Evolutionary conservation across 2,797 vertebrate genomes (phyloP).

Genomic region (Mus caroli): DNA sequence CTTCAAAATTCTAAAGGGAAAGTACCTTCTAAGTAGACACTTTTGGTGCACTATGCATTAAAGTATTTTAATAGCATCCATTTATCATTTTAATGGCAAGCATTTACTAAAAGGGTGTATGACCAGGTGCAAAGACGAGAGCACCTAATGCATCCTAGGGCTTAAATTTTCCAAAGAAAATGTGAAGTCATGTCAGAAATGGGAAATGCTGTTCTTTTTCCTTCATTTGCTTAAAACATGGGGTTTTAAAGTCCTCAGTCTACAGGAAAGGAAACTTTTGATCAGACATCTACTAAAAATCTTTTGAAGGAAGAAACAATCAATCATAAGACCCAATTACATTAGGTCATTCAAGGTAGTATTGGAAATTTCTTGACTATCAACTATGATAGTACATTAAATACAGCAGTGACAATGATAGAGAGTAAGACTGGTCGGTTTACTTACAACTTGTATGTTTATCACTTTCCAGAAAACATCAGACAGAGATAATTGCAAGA

Average conservation of each 20-base stretch:
- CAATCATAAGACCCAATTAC: slow-evolving; percentile 1
- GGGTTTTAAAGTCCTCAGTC: slow-evolving; percentile 36
- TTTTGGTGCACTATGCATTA: slow-evolving; percentile 76
- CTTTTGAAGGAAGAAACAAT: background rate
- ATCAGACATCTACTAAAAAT: background rate
- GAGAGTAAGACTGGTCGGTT: background rate
- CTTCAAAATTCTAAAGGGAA: slow-evolving; percentile 82
- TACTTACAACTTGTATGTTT: background rate
- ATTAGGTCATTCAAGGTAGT: background rate
- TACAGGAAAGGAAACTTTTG: background rate
- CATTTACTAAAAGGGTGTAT: slow-evolving; percentile 76
- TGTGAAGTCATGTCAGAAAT: slow-evolving; percentile 69
- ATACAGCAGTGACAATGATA: background rate
- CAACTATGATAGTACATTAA: background rate
- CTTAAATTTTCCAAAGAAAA: slow-evolving; percentile 76
- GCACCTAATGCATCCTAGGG: slow-evolving; percentile 66
- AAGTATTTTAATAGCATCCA: slow-evolving; percentile 79
- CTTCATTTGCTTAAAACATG: slow-evolving; percentile 32
- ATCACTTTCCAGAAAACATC: background rate
- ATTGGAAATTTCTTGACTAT: background rate
- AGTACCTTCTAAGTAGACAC: slow-evolving; percentile 69
- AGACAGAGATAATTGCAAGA: background rate
- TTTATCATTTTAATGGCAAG: slow-evolving; percentile 81
- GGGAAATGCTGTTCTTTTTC: slow-evolving; percentile 55
- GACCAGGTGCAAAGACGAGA: slow-evolving; percentile 76